Conservation (phyloP, 2,113 vertebrate genomes). For the Uropsilus gracilis region DNA sequence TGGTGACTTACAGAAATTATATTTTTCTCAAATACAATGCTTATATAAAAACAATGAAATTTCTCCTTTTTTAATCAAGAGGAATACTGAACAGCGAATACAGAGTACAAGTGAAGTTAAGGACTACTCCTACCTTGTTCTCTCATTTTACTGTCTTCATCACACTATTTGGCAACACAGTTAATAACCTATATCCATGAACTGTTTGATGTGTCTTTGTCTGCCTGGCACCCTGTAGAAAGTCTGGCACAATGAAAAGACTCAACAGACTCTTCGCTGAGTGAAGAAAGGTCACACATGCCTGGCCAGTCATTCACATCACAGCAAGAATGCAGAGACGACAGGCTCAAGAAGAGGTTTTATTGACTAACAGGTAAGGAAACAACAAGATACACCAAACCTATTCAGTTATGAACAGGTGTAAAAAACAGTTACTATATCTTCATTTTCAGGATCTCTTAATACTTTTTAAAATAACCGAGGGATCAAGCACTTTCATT, state of each 20-base stretch:
- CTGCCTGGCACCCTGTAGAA: not conserved
- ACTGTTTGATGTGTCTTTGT: not conserved
- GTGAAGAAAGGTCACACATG: not conserved
- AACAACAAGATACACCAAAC: not conserved
- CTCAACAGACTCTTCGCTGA: not conserved
- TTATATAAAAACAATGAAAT: not conserved
- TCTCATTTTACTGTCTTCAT: not conserved
- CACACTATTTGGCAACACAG: not conserved
- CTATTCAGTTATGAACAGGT: not conserved
- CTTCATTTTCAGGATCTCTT: not conserved
- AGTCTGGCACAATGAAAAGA: not conserved
- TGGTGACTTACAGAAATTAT: not conserved
- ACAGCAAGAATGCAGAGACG: not conserved
- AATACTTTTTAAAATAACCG: not conserved
- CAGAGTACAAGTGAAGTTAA: not conserved
- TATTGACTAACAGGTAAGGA: constrained; percentile 5
- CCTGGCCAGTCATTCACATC: not conserved
- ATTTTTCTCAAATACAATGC: not conserved
- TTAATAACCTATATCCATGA: not conserved
- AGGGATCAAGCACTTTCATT: not conserved
- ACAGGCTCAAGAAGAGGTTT: not conserved
- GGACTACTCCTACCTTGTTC: not conserved
- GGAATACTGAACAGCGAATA: not conserved
- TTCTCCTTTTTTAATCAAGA: constrained; percentile 18
- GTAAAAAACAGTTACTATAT: not conserved